Conservation (phyloP, 2,888 invertebrate species). For the Venusia cambrica region DNA sequence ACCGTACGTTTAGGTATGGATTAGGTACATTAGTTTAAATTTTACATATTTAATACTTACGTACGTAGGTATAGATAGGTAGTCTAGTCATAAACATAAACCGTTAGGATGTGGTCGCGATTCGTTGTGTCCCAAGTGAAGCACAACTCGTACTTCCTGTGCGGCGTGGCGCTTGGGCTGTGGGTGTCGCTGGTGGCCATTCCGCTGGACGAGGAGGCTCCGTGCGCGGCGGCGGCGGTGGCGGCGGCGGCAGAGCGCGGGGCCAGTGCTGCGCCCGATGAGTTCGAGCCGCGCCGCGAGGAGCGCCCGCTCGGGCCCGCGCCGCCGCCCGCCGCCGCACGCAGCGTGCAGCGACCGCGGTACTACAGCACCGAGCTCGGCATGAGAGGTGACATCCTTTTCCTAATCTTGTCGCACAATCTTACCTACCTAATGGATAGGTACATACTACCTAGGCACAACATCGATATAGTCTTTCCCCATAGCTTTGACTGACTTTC, state of each 20-base stretch:
- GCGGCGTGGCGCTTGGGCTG: slow-evolving; percentile 79
- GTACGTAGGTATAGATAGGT: too few species aligned
- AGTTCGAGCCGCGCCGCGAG: slow-evolving; percentile 65
- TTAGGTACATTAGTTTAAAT: too few species aligned
- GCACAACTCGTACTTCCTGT: slow-evolving; percentile 80
- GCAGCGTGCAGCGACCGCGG: slow-evolving; percentile 88
- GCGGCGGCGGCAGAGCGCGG: slow-evolving; percentile 29
- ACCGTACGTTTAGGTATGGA: too few species aligned
- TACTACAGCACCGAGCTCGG: slow-evolving; percentile 98
- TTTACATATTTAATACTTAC: too few species aligned
- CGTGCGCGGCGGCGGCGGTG: slow-evolving; percentile 30
- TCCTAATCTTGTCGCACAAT: too few species aligned
- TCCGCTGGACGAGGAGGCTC: slow-evolving; percentile 63
- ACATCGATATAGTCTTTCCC: too few species aligned
- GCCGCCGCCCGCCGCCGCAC: slow-evolving; percentile 42
- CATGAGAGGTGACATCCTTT: slow-evolving; percentile 84
- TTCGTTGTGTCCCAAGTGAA: slow-evolving; percentile 72
- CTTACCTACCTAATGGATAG: too few species aligned
- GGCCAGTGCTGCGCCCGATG: slow-evolving; percentile 41
- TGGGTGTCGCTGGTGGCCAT: slow-evolving; percentile 76
- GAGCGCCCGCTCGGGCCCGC: slow-evolving; percentile 49
- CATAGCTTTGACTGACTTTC: too few species aligned
- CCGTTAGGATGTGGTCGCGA: slow-evolving; percentile 65
- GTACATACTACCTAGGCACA: too few species aligned
- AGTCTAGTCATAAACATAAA: too few species aligned